Evolutionary conservation across 2,888 invertebrate genomes (phyloP), one percentile per base, ranked within the genome.

Genomic region (Phalangium opilio): DNA sequence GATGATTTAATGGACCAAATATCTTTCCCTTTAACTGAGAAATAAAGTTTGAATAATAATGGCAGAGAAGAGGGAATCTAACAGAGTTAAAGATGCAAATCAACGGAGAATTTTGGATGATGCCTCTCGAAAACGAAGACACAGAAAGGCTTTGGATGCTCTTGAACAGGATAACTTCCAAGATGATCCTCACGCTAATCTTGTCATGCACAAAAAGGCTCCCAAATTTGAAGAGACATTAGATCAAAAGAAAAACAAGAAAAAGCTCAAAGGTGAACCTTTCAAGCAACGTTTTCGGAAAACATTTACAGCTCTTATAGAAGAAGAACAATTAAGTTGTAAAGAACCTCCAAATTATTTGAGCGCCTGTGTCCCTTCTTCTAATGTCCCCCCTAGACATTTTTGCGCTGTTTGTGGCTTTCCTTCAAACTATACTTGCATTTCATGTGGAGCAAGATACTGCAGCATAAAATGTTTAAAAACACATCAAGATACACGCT

Each of bases 331-430:
- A 27, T 41, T 42, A 43, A 48, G 41, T 32, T 47, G 41, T 12
- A 44, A 56, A 17, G 58, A 61, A n/a, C 54, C 57, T 18, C 66
- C 66, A 5, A 66, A 62, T 63, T 95, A 93, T 63, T 70, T 79
- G 45, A 80, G 82, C 36, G 83, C 83, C 1, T 78, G 81, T 59
- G 85, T 80, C n/a, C 79, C 82, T 41, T 76, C 84, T 15, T 85
- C 91, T 0, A 74, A 74, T 61, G 76, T 82, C 59, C 93, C 95
- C 0, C 78, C 84, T 49, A 75, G 93, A 58, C 83, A 87, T 67
- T 91, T 95, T 66, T 98, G 96, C 70, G 83, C 89, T 4, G 91
- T 96, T 15, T 98, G 96, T 70, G 96, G 96, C 11, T 90, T 85
- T 67, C 81, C 81, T 32, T 87, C 90, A 43, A 78, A 77, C 61